A percentile compares a stretch with the other conserved stretches of the same genome.
Evolutionary conservation across 2,888 invertebrate species (phyloP).

Genomic region (Pheosia tremula): DNA sequence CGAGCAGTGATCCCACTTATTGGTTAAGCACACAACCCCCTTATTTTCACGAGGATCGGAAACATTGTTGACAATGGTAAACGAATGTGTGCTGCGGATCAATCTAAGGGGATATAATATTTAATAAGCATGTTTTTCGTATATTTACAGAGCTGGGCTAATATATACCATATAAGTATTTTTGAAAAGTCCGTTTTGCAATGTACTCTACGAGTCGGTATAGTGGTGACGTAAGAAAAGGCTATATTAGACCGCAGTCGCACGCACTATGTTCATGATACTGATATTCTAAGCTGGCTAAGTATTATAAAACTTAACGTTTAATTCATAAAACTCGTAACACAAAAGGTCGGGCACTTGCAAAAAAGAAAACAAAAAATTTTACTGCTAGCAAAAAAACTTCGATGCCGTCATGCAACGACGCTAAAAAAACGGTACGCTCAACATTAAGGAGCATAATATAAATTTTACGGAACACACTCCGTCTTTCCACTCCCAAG

Average conservation of each 20-base stretch:
- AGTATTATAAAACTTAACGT: background rate
- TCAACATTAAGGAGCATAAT: conserved; percentile 29
- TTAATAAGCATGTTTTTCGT: background rate
- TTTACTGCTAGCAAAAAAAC: background rate
- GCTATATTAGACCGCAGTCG: background rate
- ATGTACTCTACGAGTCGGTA: too few relatives aligned
- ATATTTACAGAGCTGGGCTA: background rate
- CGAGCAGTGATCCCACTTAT: conserved; percentile 49
- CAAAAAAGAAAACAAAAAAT: background rate
- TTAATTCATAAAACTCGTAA: background rate
- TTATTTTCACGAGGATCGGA: conserved; percentile 35
- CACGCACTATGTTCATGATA: background rate
- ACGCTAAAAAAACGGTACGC: conserved; percentile 30
- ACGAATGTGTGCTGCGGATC: conserved; percentile 13
- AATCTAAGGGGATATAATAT: background rate
- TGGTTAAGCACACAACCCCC: conserved; percentile 42
- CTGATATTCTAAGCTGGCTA: background rate
- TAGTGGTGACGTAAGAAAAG: too few relatives aligned
- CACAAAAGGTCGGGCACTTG: background rate
- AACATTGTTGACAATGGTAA: conserved; percentile 49
- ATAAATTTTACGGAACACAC: conserved; percentile 41
- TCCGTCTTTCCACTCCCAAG: conserved; percentile 34
- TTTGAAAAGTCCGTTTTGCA: too few relatives aligned
- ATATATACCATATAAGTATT: too few relatives aligned
- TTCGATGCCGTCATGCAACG: background rate